phyloP scores from a whole-genome alignment of 2,797 vertebrate genomes.

The Syndactyla subalaris region DNA sequence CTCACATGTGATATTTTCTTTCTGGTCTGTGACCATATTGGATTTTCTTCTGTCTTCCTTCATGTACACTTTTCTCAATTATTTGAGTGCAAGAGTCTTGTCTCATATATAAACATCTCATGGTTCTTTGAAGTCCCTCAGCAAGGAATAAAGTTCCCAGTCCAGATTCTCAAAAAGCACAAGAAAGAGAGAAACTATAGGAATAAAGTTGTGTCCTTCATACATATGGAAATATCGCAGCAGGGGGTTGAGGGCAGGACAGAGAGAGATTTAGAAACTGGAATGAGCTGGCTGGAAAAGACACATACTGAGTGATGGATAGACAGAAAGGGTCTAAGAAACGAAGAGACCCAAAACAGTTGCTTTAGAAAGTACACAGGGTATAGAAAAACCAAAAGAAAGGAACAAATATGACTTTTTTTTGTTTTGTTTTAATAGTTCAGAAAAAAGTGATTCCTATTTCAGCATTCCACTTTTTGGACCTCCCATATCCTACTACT shows the following conservation, averaged over 20 bases:
- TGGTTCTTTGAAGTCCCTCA: background rate
- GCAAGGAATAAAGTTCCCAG: background rate
- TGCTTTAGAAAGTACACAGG: background rate
- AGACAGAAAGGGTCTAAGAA: background rate
- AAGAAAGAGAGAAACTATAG: background rate
- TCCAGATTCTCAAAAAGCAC: background rate
- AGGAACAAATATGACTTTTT: accelerated
- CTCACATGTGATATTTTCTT: background rate
- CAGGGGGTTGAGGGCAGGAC: background rate
- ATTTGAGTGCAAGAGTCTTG: background rate
- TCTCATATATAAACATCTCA: background rate
- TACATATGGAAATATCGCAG: background rate
- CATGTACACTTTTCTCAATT: background rate
- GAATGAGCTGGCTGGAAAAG: background rate
- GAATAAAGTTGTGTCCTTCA: background rate
- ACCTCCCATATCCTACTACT: background rate
- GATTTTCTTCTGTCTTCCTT: background rate
- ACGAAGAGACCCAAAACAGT: background rate
- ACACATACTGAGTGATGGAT: background rate
- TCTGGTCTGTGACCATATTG: background rate
- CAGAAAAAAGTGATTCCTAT: background rate
- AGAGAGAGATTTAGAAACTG: background rate
- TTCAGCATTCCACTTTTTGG: background rate
- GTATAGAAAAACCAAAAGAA: background rate
- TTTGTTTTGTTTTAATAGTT: no score